Percentiles rank a stretch among this genome's conserved stretches.
phyloP scores from a whole-genome alignment of 1,140 invertebrate species.

The Drosophila rufa region DNA sequence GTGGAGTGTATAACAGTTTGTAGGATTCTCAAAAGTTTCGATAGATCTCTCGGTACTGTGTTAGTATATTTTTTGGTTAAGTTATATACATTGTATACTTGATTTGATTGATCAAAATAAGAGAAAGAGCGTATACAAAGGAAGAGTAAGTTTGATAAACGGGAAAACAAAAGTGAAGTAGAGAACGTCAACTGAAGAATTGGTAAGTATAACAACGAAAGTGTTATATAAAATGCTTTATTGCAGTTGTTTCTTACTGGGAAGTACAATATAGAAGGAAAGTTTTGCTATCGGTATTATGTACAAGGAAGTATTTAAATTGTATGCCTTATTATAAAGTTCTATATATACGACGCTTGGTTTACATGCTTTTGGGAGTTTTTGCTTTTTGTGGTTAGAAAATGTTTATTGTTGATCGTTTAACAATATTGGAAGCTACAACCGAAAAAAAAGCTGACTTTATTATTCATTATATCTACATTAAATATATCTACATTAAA shows the following conservation, averaged over 20 bases:
- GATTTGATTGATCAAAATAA: slow-evolving; percentile 40
- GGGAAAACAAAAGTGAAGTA: slow-evolving; percentile 49
- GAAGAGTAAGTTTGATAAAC: slow-evolving; percentile 48
- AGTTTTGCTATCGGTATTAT: slow-evolving; percentile 42
- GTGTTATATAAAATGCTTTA: slow-evolving; percentile 48
- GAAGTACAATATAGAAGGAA: slow-evolving; percentile 34
- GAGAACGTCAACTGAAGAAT: slow-evolving; percentile 33
- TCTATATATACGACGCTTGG: slow-evolving; percentile 56
- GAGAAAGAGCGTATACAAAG: slow-evolving; percentile 43
- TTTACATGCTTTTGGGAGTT: slow-evolving; percentile 63
- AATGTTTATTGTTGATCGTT: slow-evolving; percentile 18
- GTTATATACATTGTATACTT: slow-evolving; percentile 51
- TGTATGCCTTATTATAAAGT: slow-evolving; percentile 7
- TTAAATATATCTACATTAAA: slow-evolving; percentile 54
- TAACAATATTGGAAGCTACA: slow-evolving; percentile 50
- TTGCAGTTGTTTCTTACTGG: slow-evolving; percentile 20
- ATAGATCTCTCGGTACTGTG: slow-evolving; percentile 55
- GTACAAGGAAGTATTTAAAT: slow-evolving; percentile 48
- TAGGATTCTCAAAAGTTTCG: slow-evolving; percentile 3
- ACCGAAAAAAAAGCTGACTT: slow-evolving; percentile 41
- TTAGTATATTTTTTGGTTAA: slow-evolving; percentile 74
- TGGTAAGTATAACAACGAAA: slow-evolving; percentile 54
- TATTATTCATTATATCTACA: slow-evolving; percentile 42
- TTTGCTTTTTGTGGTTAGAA: slow-evolving; percentile 53
- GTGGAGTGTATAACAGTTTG: slow-evolving; percentile 58